These are phyloP conservation scores for Scolopax bukidnonensis DNA, from an alignment of 2,797 vertebrate species.

Conservation along the genomic window DNA sequence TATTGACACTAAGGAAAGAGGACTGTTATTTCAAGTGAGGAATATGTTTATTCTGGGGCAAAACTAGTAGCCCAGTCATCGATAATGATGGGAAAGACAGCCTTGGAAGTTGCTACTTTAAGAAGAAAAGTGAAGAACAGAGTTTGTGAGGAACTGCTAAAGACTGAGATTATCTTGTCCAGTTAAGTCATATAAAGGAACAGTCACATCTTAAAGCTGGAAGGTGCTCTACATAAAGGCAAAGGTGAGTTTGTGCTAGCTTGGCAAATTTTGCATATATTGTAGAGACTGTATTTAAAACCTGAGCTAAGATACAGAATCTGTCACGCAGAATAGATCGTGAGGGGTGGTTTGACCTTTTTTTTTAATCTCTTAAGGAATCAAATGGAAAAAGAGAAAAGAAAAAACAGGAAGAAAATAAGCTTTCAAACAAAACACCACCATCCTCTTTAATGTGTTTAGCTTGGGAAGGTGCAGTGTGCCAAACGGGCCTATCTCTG, in stretches of 20 bases:
- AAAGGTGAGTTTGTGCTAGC: not conserved
- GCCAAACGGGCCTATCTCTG: not conserved
- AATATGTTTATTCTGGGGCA: not conserved
- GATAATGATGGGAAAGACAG: not conserved
- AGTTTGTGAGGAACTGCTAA: not conserved
- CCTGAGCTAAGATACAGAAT: not conserved
- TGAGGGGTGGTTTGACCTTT: not conserved
- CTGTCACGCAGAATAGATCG: not conserved
- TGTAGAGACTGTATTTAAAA: not conserved
- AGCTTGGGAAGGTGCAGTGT: not conserved
- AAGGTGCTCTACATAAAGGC: not conserved
- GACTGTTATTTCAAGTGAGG: not conserved
- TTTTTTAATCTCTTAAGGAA: not conserved
- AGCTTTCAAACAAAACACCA: not conserved
- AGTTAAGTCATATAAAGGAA: not conserved
- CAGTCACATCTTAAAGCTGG: not conserved
- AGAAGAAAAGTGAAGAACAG: not conserved
- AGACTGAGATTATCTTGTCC: not conserved
- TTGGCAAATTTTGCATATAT: not conserved
- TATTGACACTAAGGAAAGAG: not conserved
- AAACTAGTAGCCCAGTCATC: not conserved
- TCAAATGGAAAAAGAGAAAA: not conserved
- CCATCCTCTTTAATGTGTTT: not conserved
- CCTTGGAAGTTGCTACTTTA: not conserved
- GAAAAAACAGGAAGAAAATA: not conserved